Percentiles rank a stretch among this genome's conserved stretches.
Evolutionary conservation across 1,140 invertebrate species (phyloP).

Genomic region (Drosophila watanabei): DNA sequence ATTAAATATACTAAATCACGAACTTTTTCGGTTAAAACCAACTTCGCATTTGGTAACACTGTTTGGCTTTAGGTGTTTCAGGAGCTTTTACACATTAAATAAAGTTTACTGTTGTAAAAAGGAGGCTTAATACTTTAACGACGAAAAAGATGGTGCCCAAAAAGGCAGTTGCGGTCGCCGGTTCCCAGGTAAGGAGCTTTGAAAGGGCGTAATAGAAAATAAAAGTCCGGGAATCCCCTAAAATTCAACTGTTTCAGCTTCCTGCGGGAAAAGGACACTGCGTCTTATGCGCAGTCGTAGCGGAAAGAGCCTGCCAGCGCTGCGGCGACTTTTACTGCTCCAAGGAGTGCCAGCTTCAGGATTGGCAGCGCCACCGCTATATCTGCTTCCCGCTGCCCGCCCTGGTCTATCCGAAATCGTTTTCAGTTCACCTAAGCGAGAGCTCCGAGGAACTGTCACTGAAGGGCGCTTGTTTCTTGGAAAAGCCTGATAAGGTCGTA

Average conservation of each 20-base stretch:
- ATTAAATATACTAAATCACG: not conserved
- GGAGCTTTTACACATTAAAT: not conserved
- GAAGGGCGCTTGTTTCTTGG: not conserved
- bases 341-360: slow-evolving; percentile 50
- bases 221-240: too few species aligned
- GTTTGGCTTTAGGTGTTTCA: not conserved
- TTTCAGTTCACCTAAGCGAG: slow-evolving; percentile 20
- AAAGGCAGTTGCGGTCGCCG: not conserved
- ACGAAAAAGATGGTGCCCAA: slow-evolving; percentile 3
- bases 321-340: slow-evolving; percentile 73
- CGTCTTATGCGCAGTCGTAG: slow-evolving; percentile 33
- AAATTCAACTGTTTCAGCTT: not conserved
- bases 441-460: not conserved
- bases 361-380: slow-evolving; percentile 67
- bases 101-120: not conserved
- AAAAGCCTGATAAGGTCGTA: not conserved
- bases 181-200: not conserved
- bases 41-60: slow-evolving; percentile 1
- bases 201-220: too few species aligned
- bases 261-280: slow-evolving; percentile 41
- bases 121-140: not conserved
- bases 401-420: slow-evolving; percentile 42
- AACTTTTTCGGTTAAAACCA: not conserved
- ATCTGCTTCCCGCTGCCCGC: slow-evolving; percentile 64
- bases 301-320: slow-evolving; percentile 51